Evolutionary conservation across 2,888 invertebrate species (phyloP).

Genomic region (Morpho deidamia): DNA sequence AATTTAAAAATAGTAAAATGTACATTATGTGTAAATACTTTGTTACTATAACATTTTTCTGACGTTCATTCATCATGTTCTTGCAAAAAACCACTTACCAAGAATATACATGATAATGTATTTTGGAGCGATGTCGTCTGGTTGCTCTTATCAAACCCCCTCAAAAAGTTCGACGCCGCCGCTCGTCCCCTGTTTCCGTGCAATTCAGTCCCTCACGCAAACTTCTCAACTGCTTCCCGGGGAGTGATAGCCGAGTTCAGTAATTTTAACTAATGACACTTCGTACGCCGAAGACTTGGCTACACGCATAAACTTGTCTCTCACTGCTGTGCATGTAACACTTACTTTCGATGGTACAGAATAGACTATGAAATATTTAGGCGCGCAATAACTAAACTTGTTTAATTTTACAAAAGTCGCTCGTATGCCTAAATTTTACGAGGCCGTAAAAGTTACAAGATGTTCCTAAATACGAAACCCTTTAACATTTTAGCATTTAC

Average conservation of each 20-base stretch:
- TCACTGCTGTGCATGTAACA: neutral
- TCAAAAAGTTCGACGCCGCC: constrained; percentile 7
- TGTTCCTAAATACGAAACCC: neutral
- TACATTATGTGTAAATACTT: too few relatives aligned
- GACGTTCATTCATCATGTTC: too few relatives aligned
- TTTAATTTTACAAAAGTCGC: constrained; percentile 2
- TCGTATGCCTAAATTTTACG: constrained; percentile 2
- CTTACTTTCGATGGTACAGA: neutral
- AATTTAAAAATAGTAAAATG: too few relatives aligned
- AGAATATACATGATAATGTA: neutral
- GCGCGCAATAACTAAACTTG: constrained; percentile 2
- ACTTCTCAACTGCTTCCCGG: constrained; percentile 65
- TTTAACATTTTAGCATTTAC: neutral
- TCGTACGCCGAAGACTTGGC: constrained; percentile 33
- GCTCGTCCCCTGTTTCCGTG: constrained; percentile 4
- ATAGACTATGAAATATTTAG: constrained; percentile 10
- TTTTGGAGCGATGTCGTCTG: neutral
- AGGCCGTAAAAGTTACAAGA: neutral
- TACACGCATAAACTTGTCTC: constrained; percentile 24
- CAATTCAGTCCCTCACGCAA: constrained; percentile 41
- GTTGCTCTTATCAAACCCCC: constrained; percentile 5
- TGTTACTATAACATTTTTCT: too few relatives aligned
- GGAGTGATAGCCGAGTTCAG: constrained; percentile 64
- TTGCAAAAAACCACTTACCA: too few relatives aligned
- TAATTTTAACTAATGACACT: constrained; percentile 73